Evolutionary conservation across 1,140 invertebrate species (phyloP).

Genomic region (Meloidogyne chitwoodi): DNA sequence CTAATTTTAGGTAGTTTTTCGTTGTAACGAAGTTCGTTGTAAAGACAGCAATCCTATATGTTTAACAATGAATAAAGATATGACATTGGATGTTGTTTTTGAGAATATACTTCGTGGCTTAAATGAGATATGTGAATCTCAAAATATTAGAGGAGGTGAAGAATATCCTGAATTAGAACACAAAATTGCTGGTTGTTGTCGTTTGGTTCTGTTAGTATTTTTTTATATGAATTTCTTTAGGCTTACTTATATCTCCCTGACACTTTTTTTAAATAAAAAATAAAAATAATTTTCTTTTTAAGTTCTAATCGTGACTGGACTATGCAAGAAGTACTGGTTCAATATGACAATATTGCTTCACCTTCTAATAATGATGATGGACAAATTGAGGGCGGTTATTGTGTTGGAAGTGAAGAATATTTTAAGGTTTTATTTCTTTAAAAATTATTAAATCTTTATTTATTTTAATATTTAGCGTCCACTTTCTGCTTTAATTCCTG

Average conservation of each 20-base stretch:
- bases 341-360: background rate
- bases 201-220: background rate
- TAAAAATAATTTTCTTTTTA: background rate
- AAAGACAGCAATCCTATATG: background rate
- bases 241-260: background rate
- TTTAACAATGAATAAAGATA: background rate
- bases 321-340: background rate
- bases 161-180: background rate
- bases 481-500: background rate
- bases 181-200: background rate
- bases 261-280: too few species aligned
- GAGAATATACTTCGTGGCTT: background rate
- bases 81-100: constrained; percentile 2
- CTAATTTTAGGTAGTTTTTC: background rate
- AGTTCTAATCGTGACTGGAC: constrained; percentile 5
- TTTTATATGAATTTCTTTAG: background rate
- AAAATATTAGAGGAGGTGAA: background rate
- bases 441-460: background rate
- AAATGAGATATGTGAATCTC: too few species aligned
- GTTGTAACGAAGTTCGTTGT: background rate
- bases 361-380: background rate
- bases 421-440: background rate
- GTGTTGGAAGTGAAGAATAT: background rate
- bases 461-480: background rate
- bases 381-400: background rate